Conservation (phyloP, 2,113 vertebrate genomes). For the Ammodytes marinus region DNA sequence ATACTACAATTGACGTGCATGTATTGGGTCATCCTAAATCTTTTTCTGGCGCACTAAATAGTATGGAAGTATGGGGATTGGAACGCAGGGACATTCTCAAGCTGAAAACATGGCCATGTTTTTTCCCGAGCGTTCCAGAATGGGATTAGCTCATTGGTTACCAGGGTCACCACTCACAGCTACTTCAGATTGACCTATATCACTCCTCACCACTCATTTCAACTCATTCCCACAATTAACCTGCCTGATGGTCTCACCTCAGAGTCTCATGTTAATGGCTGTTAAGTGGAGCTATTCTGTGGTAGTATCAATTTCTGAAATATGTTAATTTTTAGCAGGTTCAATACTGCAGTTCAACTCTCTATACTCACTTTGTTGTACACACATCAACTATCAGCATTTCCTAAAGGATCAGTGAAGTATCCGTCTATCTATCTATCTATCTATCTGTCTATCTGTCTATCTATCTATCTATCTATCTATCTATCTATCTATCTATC, state of each 20-base stretch:
- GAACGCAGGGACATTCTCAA: conserved; percentile 15
- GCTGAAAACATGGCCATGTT: conserved; percentile 26
- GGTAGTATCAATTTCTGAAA: not conserved
- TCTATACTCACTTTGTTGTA: no score
- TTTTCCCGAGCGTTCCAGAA: conserved; percentile 42
- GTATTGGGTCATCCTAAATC: no score
- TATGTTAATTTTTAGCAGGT: not conserved
- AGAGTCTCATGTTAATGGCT: conserved; percentile 26
- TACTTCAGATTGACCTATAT: conserved; percentile 34
- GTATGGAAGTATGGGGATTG: no score
- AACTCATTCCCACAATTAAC: conserved; percentile 15
- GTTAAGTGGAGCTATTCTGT: conserved; percentile 7
- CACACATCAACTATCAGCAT: no score
- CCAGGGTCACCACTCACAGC: conserved; percentile 46
- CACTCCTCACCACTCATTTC: conserved; percentile 33
- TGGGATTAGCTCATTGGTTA: conserved; percentile 56
- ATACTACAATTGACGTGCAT: no score
- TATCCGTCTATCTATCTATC: no score
- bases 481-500: no score
- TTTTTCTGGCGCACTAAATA: no score
- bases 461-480: no score
- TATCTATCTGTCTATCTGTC: no score
- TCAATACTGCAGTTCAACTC: no score
- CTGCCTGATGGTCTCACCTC: conserved; percentile 19
- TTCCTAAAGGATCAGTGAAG: no score